phyloP scores from a whole-genome alignment of 92 coral and sea anemone species.

The Micromussa lordhowensis region DNA sequence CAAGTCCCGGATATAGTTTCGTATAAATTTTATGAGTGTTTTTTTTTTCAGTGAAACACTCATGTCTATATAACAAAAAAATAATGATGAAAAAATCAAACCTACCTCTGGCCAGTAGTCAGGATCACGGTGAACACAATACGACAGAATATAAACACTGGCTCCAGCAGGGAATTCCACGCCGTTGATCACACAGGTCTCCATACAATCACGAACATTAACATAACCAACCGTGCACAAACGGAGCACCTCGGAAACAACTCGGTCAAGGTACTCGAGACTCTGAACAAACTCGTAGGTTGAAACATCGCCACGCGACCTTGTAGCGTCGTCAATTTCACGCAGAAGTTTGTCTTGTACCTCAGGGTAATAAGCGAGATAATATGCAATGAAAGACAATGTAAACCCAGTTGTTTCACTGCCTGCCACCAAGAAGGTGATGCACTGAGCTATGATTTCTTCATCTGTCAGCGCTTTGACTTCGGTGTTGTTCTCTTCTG shows the following conservation, averaged over 20 bases:
- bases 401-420: slow-evolving; percentile 81
- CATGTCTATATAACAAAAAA: no score
- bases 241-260: slow-evolving; percentile 77
- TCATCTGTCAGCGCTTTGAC: slow-evolving; percentile 62
- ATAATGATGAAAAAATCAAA: no score
- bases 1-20: no score
- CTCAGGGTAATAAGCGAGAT: slow-evolving; percentile 70
- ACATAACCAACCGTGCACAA: slow-evolving; percentile 71
- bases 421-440: slow-evolving; percentile 76
- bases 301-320: slow-evolving; percentile 39
- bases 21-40: no score
- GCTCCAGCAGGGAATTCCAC: slow-evolving; percentile 80
- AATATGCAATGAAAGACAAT: slow-evolving; percentile 62
- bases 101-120: slow-evolving; percentile 71
- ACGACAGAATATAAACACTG: slow-evolving; percentile 66
- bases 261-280: slow-evolving; percentile 82
- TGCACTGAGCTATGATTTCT: slow-evolving; percentile 79
- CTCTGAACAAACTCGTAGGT: slow-evolving; percentile 63
- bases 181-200: slow-evolving; percentile 77
- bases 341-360: slow-evolving; percentile 68
- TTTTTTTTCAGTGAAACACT: no score
- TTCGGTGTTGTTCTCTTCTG: slow-evolving; percentile 33
- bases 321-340: slow-evolving; percentile 67
- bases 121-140: slow-evolving; percentile 83
- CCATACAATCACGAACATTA: slow-evolving; percentile 76